Percentiles rank a stretch among this genome's conserved stretches.
Evolutionary conservation across 2,113 vertebrate species (phyloP).

Genomic region (Saguinus midas): DNA sequence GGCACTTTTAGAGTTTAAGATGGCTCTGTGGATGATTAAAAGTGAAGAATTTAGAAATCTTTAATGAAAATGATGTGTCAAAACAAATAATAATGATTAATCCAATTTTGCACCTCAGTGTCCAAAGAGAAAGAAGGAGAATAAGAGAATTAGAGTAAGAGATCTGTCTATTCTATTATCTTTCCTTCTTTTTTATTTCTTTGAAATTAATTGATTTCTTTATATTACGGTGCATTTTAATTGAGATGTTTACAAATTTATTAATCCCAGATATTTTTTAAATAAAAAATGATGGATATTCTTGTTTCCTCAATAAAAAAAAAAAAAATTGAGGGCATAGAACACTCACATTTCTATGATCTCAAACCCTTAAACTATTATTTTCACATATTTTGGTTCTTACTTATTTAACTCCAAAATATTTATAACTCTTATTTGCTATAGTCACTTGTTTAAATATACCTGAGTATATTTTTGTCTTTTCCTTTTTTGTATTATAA

Average conservation of each 20-base stretch:
- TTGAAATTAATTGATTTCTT: background rate
- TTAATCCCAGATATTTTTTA: background rate
- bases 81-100: background rate
- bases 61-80: background rate
- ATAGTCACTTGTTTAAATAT: background rate
- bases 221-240: background rate
- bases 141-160: background rate
- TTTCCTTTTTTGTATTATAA: background rate
- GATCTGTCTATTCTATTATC: background rate
- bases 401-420: background rate
- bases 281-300: background rate
- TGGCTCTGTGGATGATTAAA: background rate
- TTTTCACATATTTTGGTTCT: background rate
- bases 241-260: background rate
- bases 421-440: background rate
- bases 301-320: background rate
- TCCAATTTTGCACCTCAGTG: background rate
- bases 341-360: background rate
- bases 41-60: background rate
- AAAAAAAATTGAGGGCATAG: too few species aligned
- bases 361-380: background rate
- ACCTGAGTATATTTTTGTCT: background rate
- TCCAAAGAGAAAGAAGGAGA: background rate
- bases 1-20: background rate
- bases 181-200: background rate